These are phyloP conservation scores for Spongilla lacustris DNA, from an alignment of 37 sponge, comb jelly and placozoan genomes.

Conservation along the genomic window DNA sequence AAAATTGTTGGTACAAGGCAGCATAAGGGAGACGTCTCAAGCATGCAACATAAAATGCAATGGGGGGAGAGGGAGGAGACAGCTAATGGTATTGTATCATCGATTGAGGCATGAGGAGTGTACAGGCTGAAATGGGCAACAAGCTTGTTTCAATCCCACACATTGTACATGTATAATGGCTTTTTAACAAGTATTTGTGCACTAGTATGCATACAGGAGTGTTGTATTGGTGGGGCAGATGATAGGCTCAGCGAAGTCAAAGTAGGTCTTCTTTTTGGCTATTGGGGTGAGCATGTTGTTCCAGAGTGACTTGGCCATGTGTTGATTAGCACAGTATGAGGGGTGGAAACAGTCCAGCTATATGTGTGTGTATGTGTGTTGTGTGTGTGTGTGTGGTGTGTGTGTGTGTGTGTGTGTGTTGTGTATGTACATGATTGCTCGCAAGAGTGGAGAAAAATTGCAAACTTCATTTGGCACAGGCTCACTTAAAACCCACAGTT, in stretches of 20 bases:
- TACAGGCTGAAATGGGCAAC: no score
- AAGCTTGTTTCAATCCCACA: no score
- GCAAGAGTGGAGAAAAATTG: no score
- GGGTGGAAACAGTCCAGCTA: constrained; percentile 92
- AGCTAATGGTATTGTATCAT: no score
- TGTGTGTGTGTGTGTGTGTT: constrained; percentile 1
- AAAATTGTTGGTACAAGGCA: no score
- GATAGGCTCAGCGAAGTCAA: constrained; percentile 48
- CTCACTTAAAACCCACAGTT: neutral
- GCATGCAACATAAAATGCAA: no score
- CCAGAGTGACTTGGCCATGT: constrained; percentile 83
- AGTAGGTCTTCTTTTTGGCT: constrained; percentile 50
- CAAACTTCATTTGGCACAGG: no score
- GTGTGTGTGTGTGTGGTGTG: neutral
- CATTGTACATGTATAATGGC: no score
- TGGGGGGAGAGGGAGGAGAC: no score
- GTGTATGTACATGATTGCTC: neutral
- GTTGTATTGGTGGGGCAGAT: constrained; percentile 74
- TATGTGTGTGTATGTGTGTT: neutral
- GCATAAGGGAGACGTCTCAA: no score
- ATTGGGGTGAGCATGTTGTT: constrained; percentile 86
- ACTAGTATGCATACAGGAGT: constrained; percentile 66
- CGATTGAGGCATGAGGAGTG: no score
- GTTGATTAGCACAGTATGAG: constrained; percentile 67
- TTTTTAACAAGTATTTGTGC: no score